A percentile compares a stretch with the other conserved stretches of the same genome.
Evolutionary conservation across 2,113 vertebrate genomes (phyloP).

Genomic region (Turnix velox): DNA sequence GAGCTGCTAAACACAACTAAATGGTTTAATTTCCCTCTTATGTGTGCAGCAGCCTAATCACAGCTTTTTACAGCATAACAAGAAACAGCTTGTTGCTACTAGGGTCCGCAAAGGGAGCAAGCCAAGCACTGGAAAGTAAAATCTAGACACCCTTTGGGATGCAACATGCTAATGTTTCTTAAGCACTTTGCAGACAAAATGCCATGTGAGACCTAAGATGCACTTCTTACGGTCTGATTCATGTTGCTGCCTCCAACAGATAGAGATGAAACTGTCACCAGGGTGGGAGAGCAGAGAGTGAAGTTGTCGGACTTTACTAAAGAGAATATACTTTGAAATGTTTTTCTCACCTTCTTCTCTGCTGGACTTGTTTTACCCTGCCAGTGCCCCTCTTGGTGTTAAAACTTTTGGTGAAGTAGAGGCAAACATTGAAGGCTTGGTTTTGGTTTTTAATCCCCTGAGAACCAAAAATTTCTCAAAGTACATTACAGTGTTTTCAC

Average conservation of each 20-base stretch:
- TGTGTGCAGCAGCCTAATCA: conserved; percentile 54
- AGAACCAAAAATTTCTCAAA: background rate
- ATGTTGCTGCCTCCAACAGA: background rate
- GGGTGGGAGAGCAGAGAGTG: background rate
- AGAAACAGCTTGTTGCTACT: conserved; percentile 51
- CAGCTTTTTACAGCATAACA: conserved; percentile 10
- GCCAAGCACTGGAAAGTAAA: conserved; percentile 23
- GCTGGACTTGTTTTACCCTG: background rate
- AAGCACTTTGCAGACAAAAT: conserved; percentile 9
- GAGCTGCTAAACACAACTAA: conserved; percentile 24
- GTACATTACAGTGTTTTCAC: background rate
- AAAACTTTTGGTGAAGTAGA: background rate
- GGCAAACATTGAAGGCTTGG: background rate
- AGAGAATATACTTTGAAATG: background rate
- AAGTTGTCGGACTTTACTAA: conserved; percentile 8
- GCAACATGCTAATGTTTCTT: background rate
- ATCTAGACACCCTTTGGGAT: background rate
- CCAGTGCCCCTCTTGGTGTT: background rate
- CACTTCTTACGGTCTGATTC: conserved; percentile 23
- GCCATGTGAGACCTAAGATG: background rate
- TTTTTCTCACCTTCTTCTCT: background rate
- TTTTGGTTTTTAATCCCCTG: background rate
- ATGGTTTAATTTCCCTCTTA: conserved; percentile 42
- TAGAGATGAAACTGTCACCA: background rate
- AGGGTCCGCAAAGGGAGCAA: background rate